Evolutionary conservation across 1,140 invertebrate species (phyloP).

Genomic region (Leptinotarsa texana): DNA sequence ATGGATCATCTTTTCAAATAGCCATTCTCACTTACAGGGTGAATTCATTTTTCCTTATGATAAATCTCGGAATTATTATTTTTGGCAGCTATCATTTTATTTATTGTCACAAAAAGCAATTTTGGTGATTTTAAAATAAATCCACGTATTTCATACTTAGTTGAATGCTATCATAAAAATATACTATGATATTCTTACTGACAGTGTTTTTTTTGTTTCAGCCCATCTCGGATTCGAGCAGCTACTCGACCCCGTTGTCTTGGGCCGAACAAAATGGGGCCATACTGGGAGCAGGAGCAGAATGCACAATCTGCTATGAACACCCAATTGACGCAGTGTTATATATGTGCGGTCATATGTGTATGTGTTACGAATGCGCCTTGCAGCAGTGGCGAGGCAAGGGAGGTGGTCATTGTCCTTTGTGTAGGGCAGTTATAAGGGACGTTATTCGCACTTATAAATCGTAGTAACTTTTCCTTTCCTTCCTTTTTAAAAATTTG

Average conservation of each 20-base stretch:
- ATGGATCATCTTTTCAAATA: too few species aligned
- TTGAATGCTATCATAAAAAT: too few species aligned
- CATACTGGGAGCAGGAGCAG: slow-evolving; percentile 62
- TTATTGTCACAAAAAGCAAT: too few species aligned
- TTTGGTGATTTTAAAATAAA: too few species aligned
- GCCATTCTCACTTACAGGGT: too few species aligned
- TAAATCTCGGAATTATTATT: too few species aligned
- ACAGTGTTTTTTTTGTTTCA: slow-evolving; percentile 48
- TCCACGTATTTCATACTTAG: too few species aligned
- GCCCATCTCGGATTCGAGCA: slow-evolving; percentile 54
- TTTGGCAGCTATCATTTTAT: too few species aligned
- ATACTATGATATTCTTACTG: not conserved
- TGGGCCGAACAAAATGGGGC: slow-evolving; percentile 55
- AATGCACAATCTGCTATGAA: slow-evolving; percentile 96
- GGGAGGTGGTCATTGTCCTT: slow-evolving; percentile 88
- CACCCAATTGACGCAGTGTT: slow-evolving; percentile 89
- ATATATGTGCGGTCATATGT: slow-evolving; percentile 98
- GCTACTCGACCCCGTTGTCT: slow-evolving; percentile 53
- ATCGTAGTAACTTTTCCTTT: slow-evolving; percentile 63
- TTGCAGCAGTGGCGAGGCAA: slow-evolving; percentile 88
- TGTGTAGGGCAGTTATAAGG: slow-evolving; percentile 88
- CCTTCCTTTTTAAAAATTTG: too few species aligned
- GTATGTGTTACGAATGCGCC: slow-evolving; percentile 97
- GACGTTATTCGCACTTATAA: slow-evolving; percentile 96
- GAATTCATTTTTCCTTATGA: too few species aligned